phyloP scores from a whole-genome alignment of 2,888 invertebrate species.

The Cataglyphis rosenhaueri region DNA sequence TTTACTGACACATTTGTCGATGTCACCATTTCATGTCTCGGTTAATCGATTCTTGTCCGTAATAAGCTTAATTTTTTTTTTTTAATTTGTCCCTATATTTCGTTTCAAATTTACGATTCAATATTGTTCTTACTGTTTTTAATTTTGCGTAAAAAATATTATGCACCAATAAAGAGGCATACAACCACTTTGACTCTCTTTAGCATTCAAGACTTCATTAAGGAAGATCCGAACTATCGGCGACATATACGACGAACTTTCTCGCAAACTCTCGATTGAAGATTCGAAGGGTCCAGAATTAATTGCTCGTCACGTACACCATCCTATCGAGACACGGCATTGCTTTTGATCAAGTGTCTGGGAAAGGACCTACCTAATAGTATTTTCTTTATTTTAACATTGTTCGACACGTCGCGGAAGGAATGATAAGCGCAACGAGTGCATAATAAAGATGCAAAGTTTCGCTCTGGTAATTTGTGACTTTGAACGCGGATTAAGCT shows the following conservation, averaged over 20 bases:
- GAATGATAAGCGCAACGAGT: slow-evolving; percentile 52
- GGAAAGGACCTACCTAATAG: slow-evolving; percentile 58
- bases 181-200: not conserved
- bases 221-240: slow-evolving; percentile 43
- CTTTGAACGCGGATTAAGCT: slow-evolving; percentile 15
- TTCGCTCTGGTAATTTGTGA: slow-evolving; percentile 3
- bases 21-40: slow-evolving; percentile 6
- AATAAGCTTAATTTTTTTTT: not conserved
- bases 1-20: slow-evolving; percentile 27
- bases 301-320: slow-evolving; percentile 72
- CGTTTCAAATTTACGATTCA: not conserved
- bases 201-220: slow-evolving; percentile 41
- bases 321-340: slow-evolving; percentile 47
- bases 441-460: slow-evolving; percentile 38
- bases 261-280: slow-evolving; percentile 48
- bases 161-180: slow-evolving; percentile 1
- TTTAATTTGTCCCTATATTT: not conserved
- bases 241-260: slow-evolving; percentile 36
- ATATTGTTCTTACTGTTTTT: not conserved
- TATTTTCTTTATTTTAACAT: slow-evolving; percentile 52
- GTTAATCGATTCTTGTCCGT: slow-evolving; percentile 4
- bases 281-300: slow-evolving; percentile 65
- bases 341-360: slow-evolving; percentile 59
- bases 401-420: slow-evolving; percentile 43
- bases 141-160: not conserved